Evolutionary conservation across 2,888 invertebrate species (phyloP).

Genomic region (Meteorus cinctellus): DNA sequence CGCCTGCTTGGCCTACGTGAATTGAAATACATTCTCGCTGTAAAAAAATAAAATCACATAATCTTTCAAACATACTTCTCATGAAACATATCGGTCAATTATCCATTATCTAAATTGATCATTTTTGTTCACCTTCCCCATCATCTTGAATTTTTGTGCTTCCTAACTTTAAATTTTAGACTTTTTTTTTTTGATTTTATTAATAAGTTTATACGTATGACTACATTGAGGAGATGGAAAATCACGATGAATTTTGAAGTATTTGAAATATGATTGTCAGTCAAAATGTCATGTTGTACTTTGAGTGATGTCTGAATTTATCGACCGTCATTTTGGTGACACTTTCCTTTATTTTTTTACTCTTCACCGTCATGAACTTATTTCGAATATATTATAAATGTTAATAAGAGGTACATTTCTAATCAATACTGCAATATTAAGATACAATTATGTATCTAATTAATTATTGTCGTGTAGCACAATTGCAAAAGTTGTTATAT

Average conservation of each 20-base stretch:
- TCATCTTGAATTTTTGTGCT: background rate
- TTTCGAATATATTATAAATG: too few relatives aligned
- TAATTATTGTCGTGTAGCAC: too few relatives aligned
- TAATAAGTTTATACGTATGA: background rate
- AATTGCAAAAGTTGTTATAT: too few relatives aligned
- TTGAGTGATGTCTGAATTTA: background rate
- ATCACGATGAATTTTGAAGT: slow-evolving; percentile 8
- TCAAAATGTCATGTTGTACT: slow-evolving; percentile 2
- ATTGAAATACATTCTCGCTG: slow-evolving; percentile 72
- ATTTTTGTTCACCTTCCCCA: slow-evolving; percentile 6
- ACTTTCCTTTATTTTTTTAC: background rate
- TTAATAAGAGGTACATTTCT: too few relatives aligned
- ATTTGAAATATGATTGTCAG: background rate
- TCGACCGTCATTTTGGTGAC: background rate
- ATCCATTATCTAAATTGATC: background rate
- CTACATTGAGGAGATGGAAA: background rate
- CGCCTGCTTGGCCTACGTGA: slow-evolving; percentile 73
- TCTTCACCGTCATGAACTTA: background rate
- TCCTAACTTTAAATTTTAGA: background rate
- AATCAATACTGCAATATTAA: too few relatives aligned
- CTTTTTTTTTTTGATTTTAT: background rate
- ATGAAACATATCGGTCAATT: background rate
- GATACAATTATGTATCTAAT: too few relatives aligned
- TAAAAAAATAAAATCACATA: slow-evolving; percentile 39
- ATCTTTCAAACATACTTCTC: background rate